Percentiles rank a stretch among this genome's conserved stretches.
Evolutionary conservation across 2,888 invertebrate genomes (phyloP).

Genomic region (Cheilosia scutellata): DNA sequence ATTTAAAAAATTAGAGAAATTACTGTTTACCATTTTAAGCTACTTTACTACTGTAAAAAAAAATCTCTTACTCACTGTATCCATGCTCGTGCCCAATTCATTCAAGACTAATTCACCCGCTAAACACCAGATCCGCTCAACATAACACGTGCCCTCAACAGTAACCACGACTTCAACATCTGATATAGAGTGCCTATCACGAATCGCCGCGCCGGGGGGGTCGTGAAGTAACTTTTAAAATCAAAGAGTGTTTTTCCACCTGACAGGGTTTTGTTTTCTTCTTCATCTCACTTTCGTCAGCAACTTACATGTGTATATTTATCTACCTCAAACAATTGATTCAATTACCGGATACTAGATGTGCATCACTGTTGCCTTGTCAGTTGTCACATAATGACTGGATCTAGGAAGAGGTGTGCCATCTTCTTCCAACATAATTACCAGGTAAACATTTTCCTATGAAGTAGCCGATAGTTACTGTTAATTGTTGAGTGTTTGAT

Average conservation of each 20-base stretch:
- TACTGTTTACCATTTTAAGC: too few relatives aligned
- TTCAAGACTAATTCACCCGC: constrained; percentile 16
- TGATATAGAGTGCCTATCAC: background rate
- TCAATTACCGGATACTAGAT: constrained; percentile 35
- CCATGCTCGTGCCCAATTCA: constrained; percentile 42
- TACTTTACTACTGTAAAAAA: background rate
- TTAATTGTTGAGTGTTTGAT: background rate
- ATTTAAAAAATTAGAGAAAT: too few relatives aligned
- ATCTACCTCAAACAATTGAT: constrained; percentile 2
- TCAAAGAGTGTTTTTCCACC: constrained; percentile 55
- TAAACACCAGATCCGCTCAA: constrained; percentile 28
- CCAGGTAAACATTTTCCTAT: background rate
- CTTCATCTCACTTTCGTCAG: background rate
- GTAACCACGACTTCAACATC: constrained; percentile 8
- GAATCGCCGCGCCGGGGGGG: background rate
- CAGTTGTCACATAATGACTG: background rate
- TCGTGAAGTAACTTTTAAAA: constrained; percentile 6
- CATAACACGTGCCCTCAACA: constrained; percentile 27
- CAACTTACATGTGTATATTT: background rate
- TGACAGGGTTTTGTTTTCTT: constrained; percentile 30
- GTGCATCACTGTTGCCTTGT: constrained; percentile 9
- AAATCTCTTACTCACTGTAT: constrained; percentile 30
- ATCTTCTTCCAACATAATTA: constrained; percentile 7
- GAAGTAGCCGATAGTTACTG: constrained; percentile 4
- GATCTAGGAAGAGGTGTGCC: constrained; percentile 12